Base-by-base conservation (phyloP, 1,140 invertebrate genomes). In the Leptopilina clavipes region DNA sequence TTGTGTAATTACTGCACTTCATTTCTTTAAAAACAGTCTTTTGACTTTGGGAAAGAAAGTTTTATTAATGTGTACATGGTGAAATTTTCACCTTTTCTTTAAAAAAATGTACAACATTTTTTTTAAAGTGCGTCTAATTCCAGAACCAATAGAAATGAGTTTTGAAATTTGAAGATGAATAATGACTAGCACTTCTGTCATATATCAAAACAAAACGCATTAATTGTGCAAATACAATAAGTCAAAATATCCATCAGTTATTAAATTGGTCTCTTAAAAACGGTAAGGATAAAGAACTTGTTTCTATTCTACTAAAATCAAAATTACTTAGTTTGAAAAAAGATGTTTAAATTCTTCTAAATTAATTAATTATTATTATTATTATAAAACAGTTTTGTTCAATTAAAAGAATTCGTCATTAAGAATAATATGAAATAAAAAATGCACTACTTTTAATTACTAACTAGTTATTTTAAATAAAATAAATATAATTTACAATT, bases 101-200 rank as follows among this genome's bases (percentile, higher is more conserved):
- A 3, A 52, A 52, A 52, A 52, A 52, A 48, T 48, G 37, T 8
- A 7, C 6, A 40, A 40, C 37, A 40, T 40, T 9, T 40, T 6
- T 40, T 40, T 1, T 40, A 9, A 40, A 40, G 37, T 40, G 3
- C 48, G 14, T 52, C 17, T n/a, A 52, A 48, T n/a, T 52, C 48
- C n/a, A 17, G n/a, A 52, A 52, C 48, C 48, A 52, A 17, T 52
- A n/a, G n/a, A 52, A 52, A 52, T 52, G 14, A 52, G 48, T 52
- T 52, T 52, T n/a, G 14, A 52, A 52, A n/a, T 52, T 52, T 17
- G 48, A 52, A 52, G 48, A 52, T 52, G n/a, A 52, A 52, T 52
- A 52, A 52, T 52, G 48, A 52, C 48, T 17, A 52, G 48, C 48
- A 52, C 48, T 52, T 52, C 17, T 17, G 48, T 17, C n/a, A 52